These are phyloP conservation scores for Standfussiana lucernea DNA, from an alignment of 2,888 invertebrate genomes.

Conservation along the genomic window DNA sequence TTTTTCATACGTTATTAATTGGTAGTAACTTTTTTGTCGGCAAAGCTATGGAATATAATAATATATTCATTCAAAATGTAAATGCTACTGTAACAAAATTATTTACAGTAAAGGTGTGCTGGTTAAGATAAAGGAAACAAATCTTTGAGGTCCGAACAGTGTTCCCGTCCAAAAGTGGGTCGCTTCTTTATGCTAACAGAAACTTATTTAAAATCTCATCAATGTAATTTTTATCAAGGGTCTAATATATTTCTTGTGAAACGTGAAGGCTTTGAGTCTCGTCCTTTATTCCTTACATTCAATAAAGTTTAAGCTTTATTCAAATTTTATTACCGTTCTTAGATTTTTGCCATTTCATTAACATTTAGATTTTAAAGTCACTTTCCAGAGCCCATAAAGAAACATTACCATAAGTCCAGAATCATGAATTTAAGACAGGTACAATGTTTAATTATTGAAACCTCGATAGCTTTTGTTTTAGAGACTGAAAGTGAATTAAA, in stretches of 20 bases:
- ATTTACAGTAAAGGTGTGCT: background rate
- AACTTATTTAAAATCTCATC: constrained; percentile 47
- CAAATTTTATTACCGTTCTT: constrained; percentile 65
- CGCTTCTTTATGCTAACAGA: constrained; percentile 16
- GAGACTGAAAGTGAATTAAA: background rate
- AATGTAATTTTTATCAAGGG: constrained; percentile 52
- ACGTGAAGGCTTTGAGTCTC: constrained; percentile 22
- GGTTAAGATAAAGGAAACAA: background rate
- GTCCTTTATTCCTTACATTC: constrained; percentile 50
- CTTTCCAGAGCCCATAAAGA: constrained; percentile 47
- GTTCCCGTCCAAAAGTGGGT: background rate
- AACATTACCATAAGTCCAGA: constrained; percentile 52
- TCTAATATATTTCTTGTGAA: constrained; percentile 40
- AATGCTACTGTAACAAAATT: background rate
- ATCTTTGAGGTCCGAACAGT: background rate
- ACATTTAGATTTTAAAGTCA: constrained; percentile 60
- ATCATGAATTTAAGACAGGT: constrained; percentile 40
- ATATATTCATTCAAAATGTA: background rate
- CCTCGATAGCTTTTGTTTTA: constrained; percentile 16
- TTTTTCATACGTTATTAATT: background rate
- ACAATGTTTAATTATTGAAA: constrained; percentile 43
- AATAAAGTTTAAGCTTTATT: constrained; percentile 65
- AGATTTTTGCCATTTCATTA: constrained; percentile 63
- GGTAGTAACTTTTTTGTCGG: background rate
- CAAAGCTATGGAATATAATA: background rate